phyloP scores from a whole-genome alignment of 2,113 vertebrate genomes.

The Limanda limanda region DNA sequence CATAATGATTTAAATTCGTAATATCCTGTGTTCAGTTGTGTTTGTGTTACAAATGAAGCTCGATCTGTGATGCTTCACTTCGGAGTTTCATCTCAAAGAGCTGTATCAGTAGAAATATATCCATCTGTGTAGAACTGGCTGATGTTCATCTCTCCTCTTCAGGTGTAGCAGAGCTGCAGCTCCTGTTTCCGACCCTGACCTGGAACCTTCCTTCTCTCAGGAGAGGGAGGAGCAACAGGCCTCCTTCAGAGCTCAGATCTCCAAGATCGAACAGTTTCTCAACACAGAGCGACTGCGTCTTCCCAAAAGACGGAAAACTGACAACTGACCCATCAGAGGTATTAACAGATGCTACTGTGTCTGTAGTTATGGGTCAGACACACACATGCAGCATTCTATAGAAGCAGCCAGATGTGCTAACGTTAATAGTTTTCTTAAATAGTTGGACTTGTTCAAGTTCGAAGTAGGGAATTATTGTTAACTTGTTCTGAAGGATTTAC shows the following conservation, averaged over 20 bases:
- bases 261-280: constrained; percentile 76
- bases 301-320: constrained; percentile 67
- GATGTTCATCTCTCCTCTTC: not conserved
- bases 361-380: not conserved
- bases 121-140: too few relatives aligned
- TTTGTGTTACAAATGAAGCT: too few relatives aligned
- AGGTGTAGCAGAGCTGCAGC: constrained; percentile 24
- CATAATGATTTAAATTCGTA: too few relatives aligned
- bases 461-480: too few relatives aligned
- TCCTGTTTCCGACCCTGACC: constrained; percentile 8
- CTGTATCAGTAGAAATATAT: too few relatives aligned
- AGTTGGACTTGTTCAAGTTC: too few relatives aligned
- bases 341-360: not conserved
- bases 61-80: too few relatives aligned
- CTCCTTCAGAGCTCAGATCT: constrained; percentile 74
- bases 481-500: not conserved
- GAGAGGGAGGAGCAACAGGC: constrained; percentile 63
- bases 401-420: too few relatives aligned
- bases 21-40: too few relatives aligned
- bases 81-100: too few relatives aligned
- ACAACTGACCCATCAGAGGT: constrained; percentile 8
- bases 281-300: constrained; percentile 54
- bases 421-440: too few relatives aligned
- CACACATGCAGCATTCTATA: not conserved
- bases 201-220: constrained; percentile 45